These are phyloP conservation scores for Cercopithecus mitis DNA, from an alignment of 2,797 vertebrate genomes.

Conservation along the genomic window DNA sequence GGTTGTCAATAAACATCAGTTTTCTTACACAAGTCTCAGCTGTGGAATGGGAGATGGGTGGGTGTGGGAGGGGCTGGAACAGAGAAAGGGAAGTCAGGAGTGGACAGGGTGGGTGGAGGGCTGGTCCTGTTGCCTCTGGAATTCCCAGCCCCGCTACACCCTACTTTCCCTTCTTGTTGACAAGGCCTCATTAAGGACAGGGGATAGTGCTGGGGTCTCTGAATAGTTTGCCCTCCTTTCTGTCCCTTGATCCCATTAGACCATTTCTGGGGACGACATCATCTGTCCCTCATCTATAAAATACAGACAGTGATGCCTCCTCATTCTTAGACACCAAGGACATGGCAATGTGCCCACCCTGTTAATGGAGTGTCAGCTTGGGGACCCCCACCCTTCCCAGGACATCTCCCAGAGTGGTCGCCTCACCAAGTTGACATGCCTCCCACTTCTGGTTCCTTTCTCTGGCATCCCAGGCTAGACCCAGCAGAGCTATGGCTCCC, in stretches of 20 bases:
- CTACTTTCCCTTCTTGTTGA: background rate
- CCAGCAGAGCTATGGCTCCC: background rate
- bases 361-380: background rate
- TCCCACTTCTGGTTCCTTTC: background rate
- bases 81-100: background rate
- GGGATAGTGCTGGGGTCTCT: background rate
- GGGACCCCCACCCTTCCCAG: background rate
- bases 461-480: background rate
- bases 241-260: background rate
- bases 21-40: background rate
- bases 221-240: background rate
- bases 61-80: background rate
- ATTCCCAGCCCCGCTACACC: background rate
- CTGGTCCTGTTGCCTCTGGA: too few relatives aligned
- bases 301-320: background rate
- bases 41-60: background rate
- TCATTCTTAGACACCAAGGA: background rate
- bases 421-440: background rate
- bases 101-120: background rate
- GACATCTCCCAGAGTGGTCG: background rate
- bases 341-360: background rate
- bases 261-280: background rate
- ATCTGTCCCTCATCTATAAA: background rate
- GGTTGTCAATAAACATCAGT: background rate
- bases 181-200: background rate